phyloP scores from a whole-genome alignment of 2,888 invertebrate species.

The Chydorus sphaericus region DNA sequence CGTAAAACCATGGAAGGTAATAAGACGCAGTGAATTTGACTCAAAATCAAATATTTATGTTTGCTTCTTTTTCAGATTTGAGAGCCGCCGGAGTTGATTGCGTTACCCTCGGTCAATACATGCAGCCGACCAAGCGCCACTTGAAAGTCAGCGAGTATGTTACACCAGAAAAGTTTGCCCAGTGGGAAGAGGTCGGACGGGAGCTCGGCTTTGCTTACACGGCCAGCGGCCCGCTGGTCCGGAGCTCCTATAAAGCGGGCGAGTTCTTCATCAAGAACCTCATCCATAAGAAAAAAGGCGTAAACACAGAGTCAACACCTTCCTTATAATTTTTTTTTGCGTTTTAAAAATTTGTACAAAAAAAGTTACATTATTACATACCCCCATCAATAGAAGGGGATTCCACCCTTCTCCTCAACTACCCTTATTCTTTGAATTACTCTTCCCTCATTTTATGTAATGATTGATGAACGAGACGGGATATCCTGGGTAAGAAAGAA shows the following conservation, averaged over 20 bases:
- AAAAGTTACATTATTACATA: no score
- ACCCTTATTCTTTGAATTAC: no score
- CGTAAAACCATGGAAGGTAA: conserved; percentile 64
- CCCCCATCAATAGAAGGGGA: no score
- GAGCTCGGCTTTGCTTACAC: conserved; percentile 87
- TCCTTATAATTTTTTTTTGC: no score
- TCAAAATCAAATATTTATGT: background rate
- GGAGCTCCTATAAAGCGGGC: conserved; percentile 96
- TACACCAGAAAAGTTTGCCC: conserved; percentile 78
- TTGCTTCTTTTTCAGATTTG: conserved; percentile 44
- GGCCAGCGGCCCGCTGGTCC: conserved; percentile 90
- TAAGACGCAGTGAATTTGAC: background rate
- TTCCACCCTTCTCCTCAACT: no score
- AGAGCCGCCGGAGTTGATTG: conserved; percentile 75
- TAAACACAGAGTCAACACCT: no score
- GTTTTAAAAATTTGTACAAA: no score
- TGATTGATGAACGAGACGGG: no score
- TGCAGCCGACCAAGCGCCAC: conserved; percentile 97
- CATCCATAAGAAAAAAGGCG: conserved; percentile 33
- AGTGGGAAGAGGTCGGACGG: conserved; percentile 69
- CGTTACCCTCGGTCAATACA: conserved; percentile 93
- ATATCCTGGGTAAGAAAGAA: no score
- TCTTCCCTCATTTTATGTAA: no score
- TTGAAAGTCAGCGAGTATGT: conserved; percentile 89
- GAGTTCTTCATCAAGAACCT: conserved; percentile 78